Conservation (phyloP, 2,113 vertebrate species). For the Ursus arctos region DNA sequence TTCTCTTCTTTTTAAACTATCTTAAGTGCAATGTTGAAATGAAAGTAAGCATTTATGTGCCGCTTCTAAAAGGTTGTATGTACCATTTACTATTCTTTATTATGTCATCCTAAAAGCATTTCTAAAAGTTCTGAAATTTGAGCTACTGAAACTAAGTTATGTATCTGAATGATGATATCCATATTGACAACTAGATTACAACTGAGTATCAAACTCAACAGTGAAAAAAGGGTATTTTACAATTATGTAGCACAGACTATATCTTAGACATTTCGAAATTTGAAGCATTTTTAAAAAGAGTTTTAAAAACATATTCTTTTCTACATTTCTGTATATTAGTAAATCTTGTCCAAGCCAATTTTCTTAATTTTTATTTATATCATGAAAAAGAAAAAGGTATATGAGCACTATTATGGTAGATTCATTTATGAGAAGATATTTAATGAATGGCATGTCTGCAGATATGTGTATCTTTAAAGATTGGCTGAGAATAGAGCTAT, state of each 20-base stretch:
- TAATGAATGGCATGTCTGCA: neutral
- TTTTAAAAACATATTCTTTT: neutral
- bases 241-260: neutral
- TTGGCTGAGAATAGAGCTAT: neutral
- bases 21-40: neutral
- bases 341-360: neutral
- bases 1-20: neutral
- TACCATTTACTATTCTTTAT: conserved; percentile 5
- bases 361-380: neutral
- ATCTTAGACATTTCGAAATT: neutral
- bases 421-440: neutral
- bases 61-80: neutral
- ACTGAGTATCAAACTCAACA: neutral
- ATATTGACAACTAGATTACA: neutral
- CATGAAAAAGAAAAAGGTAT: neutral
- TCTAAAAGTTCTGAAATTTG: conserved; percentile 39
- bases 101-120: neutral
- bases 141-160: neutral
- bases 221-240: neutral
- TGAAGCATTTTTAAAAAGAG: neutral
- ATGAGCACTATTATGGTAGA: neutral
- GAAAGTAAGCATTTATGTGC: neutral
- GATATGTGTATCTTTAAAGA: conserved; percentile 11
- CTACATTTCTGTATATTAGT: neutral
- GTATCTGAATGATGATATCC: neutral